Percentiles rank a stretch among this genome's conserved stretches.
These are phyloP conservation scores for Phortica magna DNA, from an alignment of 2,888 invertebrate genomes.

Conservation along the genomic window DNA sequence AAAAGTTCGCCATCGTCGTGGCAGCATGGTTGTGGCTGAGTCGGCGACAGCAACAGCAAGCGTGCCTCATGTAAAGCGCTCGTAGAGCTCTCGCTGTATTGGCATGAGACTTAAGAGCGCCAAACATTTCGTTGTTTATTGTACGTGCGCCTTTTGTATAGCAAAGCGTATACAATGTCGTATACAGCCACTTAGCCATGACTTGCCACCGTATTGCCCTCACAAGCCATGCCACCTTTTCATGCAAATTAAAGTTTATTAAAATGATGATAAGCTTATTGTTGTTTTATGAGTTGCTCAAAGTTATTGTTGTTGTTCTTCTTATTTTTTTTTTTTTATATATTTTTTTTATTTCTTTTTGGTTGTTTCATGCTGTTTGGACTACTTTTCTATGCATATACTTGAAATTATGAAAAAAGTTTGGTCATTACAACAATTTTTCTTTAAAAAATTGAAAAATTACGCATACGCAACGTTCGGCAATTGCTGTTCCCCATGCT, in stretches of 20 bases:
- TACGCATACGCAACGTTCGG: neutral
- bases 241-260: conserved; percentile 58
- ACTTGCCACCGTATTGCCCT: neutral
- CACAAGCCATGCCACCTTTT: neutral
- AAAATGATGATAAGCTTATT: conserved; percentile 41
- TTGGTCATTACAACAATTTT: neutral
- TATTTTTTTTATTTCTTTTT: neutral
- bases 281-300: conserved; percentile 4
- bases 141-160: too few species aligned
- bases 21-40: neutral
- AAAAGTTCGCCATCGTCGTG: neutral
- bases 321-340: too few species aligned
- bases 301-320: neutral
- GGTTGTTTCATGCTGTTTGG: neutral
- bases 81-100: too few species aligned
- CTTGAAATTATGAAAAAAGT: conserved; percentile 7
- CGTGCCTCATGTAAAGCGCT: too few species aligned
- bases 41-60: too few species aligned
- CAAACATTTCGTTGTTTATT: too few species aligned
- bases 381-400: neutral
- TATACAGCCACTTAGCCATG: too few species aligned
- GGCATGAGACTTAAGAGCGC: too few species aligned
- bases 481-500: neutral
- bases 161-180: too few species aligned
- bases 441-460: neutral